Percentiles rank a stretch among this genome's conserved stretches.
phyloP scores from a whole-genome alignment of 2,888 invertebrate species.

The Xestoiulus laeticollis region DNA sequence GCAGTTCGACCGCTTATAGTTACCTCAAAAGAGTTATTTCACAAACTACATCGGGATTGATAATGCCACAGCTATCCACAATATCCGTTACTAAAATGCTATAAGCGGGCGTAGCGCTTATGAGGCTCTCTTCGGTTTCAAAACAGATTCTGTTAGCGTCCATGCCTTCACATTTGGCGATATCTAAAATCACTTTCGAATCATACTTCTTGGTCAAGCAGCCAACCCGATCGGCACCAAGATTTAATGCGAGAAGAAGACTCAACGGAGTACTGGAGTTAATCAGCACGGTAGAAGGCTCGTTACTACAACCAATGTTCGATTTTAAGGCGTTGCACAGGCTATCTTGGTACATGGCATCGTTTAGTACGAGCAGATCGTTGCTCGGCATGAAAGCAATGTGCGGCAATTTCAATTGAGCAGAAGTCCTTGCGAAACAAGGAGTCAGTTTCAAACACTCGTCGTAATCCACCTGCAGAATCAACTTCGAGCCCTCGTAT shows the following conservation, averaged over 20 bases:
- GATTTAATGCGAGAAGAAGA: neutral
- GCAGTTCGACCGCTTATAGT: neutral
- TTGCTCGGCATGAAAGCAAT: neutral
- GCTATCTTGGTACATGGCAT: neutral
- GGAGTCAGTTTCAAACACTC: neutral
- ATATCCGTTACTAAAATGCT: constrained; percentile 59
- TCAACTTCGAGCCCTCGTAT: neutral
- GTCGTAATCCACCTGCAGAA: neutral
- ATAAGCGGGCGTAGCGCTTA: constrained; percentile 47
- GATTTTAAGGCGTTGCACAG: neutral
- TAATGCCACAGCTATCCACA: constrained; percentile 60
- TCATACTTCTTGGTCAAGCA: neutral
- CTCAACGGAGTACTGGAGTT: neutral
- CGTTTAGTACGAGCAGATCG: neutral
- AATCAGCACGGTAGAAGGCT: neutral
- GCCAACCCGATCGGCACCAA: neutral
- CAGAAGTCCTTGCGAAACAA: neutral
- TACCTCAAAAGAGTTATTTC: constrained; percentile 61
- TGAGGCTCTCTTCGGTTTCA: neutral
- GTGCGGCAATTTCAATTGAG: neutral
- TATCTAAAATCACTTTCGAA: neutral
- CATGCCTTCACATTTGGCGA: neutral
- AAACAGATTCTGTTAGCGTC: neutral
- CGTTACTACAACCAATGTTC: neutral
- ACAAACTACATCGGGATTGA: constrained; percentile 60